Percentiles rank a stretch among this genome's conserved stretches.
Conservation (phyloP, 1,140 invertebrate species). For the Alviniconcha marisindica region DNA sequence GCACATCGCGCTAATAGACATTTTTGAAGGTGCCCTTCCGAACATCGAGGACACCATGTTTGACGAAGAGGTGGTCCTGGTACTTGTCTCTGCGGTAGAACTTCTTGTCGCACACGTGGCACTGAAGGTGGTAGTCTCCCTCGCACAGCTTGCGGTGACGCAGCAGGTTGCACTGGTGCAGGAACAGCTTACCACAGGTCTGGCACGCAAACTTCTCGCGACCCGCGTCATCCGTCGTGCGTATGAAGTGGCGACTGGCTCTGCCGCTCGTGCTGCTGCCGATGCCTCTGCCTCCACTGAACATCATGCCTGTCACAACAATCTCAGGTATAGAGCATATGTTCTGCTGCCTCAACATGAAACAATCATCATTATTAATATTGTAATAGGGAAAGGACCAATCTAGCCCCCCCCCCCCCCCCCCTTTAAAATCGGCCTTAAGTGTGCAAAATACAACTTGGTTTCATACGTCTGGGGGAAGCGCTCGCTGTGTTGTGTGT, state of each 20-base stretch:
- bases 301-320: conserved; percentile 18
- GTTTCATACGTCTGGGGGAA: too few species aligned
- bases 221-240: background rate
- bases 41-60: conserved; percentile 5
- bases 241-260: background rate
- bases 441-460: too few species aligned
- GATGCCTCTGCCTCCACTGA: background rate
- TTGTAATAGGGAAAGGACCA: too few species aligned
- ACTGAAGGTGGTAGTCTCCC: conserved; percentile 39
- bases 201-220: conserved; percentile 34
- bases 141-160: conserved; percentile 43
- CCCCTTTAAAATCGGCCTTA: too few species aligned
- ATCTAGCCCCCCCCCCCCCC: too few species aligned
- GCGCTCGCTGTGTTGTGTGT: background rate
- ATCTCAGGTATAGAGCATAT: background rate
- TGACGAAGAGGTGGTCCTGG: conserved; percentile 11
- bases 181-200: conserved; percentile 40
- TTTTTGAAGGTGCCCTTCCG: conserved; percentile 10
- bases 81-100: conserved; percentile 41
- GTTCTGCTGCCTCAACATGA: background rate
- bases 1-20: too few species aligned
- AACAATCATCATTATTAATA: background rate
- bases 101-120: conserved; percentile 35
- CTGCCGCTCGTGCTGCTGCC: background rate
- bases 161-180: conserved; percentile 40